Conservation (phyloP, 1,140 invertebrate species). For the Papilio polytes region DNA sequence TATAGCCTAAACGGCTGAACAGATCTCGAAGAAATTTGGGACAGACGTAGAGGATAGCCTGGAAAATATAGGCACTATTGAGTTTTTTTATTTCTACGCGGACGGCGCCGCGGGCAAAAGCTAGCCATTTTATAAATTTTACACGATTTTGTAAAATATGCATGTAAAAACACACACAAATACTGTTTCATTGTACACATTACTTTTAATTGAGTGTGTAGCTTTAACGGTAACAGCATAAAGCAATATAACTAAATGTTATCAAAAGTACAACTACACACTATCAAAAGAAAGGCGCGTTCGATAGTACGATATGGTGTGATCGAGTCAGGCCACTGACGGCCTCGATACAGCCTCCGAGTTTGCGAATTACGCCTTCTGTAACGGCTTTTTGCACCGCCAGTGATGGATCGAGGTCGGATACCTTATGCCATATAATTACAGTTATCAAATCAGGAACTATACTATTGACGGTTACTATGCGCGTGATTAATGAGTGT, state of each 20-base stretch:
- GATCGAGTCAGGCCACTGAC: slow-evolving; percentile 12
- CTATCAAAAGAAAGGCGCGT: background rate
- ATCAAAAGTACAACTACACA: background rate
- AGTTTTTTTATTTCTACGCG: too few species aligned
- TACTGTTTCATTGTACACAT: too few species aligned
- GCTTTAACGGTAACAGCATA: background rate
- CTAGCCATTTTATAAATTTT: too few species aligned
- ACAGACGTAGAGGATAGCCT: too few species aligned
- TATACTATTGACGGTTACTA: slow-evolving; percentile 18
- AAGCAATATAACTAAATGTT: background rate
- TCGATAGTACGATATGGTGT: background rate
- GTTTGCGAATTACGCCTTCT: slow-evolving; percentile 3
- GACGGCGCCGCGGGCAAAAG: too few species aligned
- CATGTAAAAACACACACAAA: too few species aligned
- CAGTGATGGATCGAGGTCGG: slow-evolving; percentile 24
- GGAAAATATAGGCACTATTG: too few species aligned
- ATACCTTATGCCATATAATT: slow-evolving; percentile 1
- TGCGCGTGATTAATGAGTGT: background rate
- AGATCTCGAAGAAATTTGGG: too few species aligned
- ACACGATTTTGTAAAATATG: too few species aligned
- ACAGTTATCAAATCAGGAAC: slow-evolving; percentile 37
- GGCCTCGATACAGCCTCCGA: slow-evolving; percentile 25
- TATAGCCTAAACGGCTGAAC: too few species aligned
- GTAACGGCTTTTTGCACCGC: slow-evolving; percentile 29
- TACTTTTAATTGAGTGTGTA: too few species aligned